These are phyloP conservation scores for Papilio machaon DNA, from an alignment of 1,140 invertebrate genomes.

Conservation along the genomic window DNA sequence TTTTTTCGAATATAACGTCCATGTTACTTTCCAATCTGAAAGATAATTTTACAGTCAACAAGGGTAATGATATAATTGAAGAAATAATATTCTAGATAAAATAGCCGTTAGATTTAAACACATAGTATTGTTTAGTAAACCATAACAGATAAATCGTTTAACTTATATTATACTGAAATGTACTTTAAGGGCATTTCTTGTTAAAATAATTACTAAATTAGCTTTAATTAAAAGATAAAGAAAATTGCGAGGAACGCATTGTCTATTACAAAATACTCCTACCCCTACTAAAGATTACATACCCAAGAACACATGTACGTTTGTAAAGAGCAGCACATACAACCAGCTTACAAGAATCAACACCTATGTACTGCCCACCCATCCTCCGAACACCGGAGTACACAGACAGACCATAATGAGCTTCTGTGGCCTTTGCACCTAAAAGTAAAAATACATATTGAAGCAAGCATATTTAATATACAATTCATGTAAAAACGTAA, in stretches of 20 bases:
- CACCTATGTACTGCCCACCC: constrained; percentile 64
- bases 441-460: constrained; percentile 29
- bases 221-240: too few species aligned
- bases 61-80: background rate
- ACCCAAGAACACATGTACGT: constrained; percentile 71
- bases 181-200: too few species aligned
- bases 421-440: constrained; percentile 43
- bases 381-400: constrained; percentile 79
- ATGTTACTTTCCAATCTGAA: constrained; percentile 57
- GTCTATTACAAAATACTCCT: background rate
- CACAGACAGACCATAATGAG: constrained; percentile 63
- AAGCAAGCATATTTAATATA: background rate
- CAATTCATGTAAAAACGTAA: too few species aligned
- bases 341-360: constrained; percentile 80
- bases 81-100: background rate
- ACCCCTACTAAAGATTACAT: constrained; percentile 38
- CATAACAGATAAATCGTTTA: too few species aligned
- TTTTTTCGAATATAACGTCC: constrained; percentile 58
- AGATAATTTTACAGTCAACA: constrained; percentile 34
- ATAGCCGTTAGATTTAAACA: too few species aligned
- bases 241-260: too few species aligned
- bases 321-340: constrained; percentile 75
- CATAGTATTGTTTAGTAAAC: background rate
- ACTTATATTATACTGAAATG: too few species aligned
- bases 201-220: too few species aligned